Base-by-base conservation (phyloP, 1,140 invertebrate genomes). In the Calephelis nemesis region DNA sequence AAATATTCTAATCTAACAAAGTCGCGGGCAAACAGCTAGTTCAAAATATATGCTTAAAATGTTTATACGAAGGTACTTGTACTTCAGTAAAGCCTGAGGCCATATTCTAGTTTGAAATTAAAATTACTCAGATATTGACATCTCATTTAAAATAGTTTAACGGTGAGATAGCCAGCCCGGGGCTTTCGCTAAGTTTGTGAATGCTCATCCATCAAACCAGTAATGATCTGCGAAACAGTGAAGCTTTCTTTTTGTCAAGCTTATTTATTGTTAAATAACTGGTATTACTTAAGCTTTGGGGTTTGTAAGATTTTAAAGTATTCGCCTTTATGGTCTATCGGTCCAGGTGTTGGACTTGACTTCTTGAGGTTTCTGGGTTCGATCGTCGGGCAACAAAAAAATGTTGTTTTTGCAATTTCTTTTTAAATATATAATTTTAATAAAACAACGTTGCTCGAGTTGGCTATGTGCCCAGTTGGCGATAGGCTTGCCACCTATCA, bases 201-300 rank as follows among this genome's bases (percentile, higher is more conserved):
- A 81, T 76, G 71, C 72, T 76, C 82, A 83, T 87, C 78, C 76
- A 87, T 87, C 85, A 87, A 72, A 19, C 70, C 63, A 68, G 81
- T 83, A 85, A 83, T 79, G 85, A 87, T 73, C 78, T 84, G 63
- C 63, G 30, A 54, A 54, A 10, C 52, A 54, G 9, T 54, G 52
- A 19, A 54, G 15, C 52, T 54, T 54, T 54, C 52, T 54, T 54
- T 54, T 54, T 54, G 52, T 54, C 52, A 54, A 54, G 19, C 52
- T 30, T 54, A 30, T 19, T 6, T 45, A 45, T 45, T 45, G 42
- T 45, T 6, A 45, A 45, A 45, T 45, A 45, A 45, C 42, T 9
- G 42, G 42, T 9, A 45, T 45, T 8, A 45, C 42, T 9, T 6
- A 45, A 45, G 30, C 30, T 30, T 30, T 30, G 47, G 11, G 47